phyloP scores from a whole-genome alignment of 2,797 vertebrate species.

The Silurus aristotelis region DNA sequence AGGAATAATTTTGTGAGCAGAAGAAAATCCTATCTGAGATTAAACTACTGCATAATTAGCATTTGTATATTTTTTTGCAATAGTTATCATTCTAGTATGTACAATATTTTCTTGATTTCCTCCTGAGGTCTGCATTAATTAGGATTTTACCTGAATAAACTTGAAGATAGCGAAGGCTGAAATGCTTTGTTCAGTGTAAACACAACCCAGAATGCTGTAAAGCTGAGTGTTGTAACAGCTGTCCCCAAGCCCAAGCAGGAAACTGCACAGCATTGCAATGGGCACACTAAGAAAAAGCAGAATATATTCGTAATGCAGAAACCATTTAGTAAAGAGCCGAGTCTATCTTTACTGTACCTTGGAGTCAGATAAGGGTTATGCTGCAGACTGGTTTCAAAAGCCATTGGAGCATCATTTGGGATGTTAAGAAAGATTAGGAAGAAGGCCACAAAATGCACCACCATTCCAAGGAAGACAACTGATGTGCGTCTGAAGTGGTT shows the following conservation, averaged over 20 bases:
- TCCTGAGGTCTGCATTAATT: not conserved
- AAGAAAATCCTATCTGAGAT: not conserved
- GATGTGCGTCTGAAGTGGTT: conserved; percentile 79
- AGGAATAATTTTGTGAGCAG: not conserved
- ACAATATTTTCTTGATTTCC: not conserved
- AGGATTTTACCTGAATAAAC: conserved; percentile 77
- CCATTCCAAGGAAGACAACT: conserved; percentile 81
- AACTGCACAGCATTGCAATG: conserved; percentile 79
- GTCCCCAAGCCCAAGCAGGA: conserved; percentile 80
- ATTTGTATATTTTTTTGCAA: not conserved
- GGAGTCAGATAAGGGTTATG: conserved; percentile 71
- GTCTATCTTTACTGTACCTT: conserved; percentile 62
- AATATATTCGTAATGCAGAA: not conserved
- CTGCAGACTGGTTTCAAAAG: conserved; percentile 64
- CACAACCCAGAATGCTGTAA: conserved; percentile 78
- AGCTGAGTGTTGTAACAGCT: conserved; percentile 85
- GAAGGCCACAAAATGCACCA: conserved; percentile 81
- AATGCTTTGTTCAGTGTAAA: conserved; percentile 75
- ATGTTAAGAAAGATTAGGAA: conserved; percentile 83
- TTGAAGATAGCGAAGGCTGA: conserved; percentile 83
- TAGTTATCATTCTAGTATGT: not conserved
- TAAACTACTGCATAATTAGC: not conserved
- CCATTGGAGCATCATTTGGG: conserved; percentile 74
- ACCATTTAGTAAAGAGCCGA: not conserved
- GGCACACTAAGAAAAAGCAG: conserved; percentile 63